Base-by-base conservation (phyloP, 2,797 vertebrate species). In the Rhinella marina region DNA sequence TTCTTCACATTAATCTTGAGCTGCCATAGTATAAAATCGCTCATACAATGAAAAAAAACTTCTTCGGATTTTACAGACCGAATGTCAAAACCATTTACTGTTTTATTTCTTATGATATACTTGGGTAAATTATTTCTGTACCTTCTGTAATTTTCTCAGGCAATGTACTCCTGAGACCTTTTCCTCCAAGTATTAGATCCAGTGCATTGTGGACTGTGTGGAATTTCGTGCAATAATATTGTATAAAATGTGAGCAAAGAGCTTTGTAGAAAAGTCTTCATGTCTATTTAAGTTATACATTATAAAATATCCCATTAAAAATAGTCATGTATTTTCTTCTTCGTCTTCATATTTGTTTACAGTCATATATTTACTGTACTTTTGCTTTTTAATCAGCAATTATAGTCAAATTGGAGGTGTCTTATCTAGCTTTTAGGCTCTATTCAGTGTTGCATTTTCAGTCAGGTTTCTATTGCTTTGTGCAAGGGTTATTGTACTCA, bases 51-150 rank as follows among this genome's bases (percentile, higher is more conserved):
- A 57, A 79, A 56, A 2, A 13, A 12, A 29, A 52, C 76, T 27
- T 1, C 10, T 54, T 79, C 57, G 16, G 23, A 56, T 57, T 79
- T 59, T 79, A 7, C 13, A 56, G 52, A 9, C 41, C 13, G 10
- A 73, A 41, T 73, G 70, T 48, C 29, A 73, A 73, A 72, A 72
- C 68, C 68, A 72, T 72, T 72, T 29, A 32, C 29, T 11, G 72
- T 75, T 75, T 75, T 75, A 75, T 75, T 10, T 75, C 16, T 72
- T 72, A 8, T 72, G 25, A 70, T 32, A 29, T 41, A 72, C 29
- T 72, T 72, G 29, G 17, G 32, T 73, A 73, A 19, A 8, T 48
- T 23, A 73, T 48, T 21, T 73, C 41, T 73, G 70, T 48, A 73
- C 17, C 10, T 52, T 19, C 12, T 21, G 19, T 11, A 4, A 75